phyloP scores from a whole-genome alignment of 2,888 invertebrate genomes.

The Celastrina argiolus region DNA sequence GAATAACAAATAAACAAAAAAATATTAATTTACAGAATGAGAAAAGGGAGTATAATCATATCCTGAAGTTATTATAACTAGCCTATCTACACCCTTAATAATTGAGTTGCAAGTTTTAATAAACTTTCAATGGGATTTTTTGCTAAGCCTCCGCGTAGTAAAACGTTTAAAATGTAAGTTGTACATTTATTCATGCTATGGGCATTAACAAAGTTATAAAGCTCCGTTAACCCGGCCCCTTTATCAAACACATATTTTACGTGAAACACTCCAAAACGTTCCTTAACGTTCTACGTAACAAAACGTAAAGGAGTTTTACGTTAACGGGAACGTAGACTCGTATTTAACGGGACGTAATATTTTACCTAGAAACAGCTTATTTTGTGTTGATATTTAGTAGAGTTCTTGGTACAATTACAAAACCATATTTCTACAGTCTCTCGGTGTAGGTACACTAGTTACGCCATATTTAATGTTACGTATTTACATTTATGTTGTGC shows the following conservation, averaged over 20 bases:
- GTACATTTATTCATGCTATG: neutral
- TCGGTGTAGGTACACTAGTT: neutral
- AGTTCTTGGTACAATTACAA: neutral
- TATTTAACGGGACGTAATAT: neutral
- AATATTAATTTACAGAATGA: too few species aligned
- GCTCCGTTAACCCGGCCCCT: constrained; percentile 12
- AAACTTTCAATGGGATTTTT: constrained; percentile 13
- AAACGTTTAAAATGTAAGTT: constrained; percentile 20
- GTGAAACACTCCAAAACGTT: constrained; percentile 16
- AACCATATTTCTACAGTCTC: neutral
- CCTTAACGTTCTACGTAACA: constrained; percentile 13
- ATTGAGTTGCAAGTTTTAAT: neutral
- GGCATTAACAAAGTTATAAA: constrained; percentile 20
- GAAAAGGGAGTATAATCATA: too few species aligned
- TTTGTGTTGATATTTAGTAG: neutral
- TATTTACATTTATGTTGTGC: too few species aligned
- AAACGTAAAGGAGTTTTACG: constrained; percentile 9
- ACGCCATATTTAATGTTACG: neutral
- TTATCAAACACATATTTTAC: constrained; percentile 20
- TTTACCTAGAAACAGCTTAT: neutral
- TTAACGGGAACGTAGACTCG: neutral
- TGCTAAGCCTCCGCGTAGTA: neutral
- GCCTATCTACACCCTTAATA: too few species aligned
- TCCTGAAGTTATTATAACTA: too few species aligned
- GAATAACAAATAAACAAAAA: too few species aligned